These are phyloP conservation scores for Aulostomus chinensis DNA, from an alignment of 2,797 vertebrate genomes.

Conservation along the genomic window DNA sequence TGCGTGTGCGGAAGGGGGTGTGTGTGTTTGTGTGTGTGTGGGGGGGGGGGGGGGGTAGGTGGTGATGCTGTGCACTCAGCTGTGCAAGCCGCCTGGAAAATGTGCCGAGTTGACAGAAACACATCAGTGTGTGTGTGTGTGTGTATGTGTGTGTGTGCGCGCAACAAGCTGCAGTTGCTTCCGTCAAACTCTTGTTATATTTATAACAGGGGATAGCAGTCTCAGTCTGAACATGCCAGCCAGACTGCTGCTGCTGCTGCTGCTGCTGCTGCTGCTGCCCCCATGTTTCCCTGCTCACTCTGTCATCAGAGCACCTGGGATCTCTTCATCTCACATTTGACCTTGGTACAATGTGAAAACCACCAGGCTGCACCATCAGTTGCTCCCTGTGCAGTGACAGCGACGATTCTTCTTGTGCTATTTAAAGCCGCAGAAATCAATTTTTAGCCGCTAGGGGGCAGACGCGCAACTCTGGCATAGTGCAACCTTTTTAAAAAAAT, in stretches of 20 bases:
- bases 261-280: conserved; percentile 28
- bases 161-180: conserved; percentile 68
- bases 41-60: conserved; percentile 19
- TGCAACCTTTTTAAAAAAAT: too few relatives aligned
- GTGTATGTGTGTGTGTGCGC: conserved; percentile 18
- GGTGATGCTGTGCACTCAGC: conserved; percentile 66
- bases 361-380: conserved; percentile 40
- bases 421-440: conserved; percentile 11
- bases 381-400: conserved; percentile 29
- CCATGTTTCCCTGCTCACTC: conserved; percentile 32
- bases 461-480: too few relatives aligned
- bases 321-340: conserved; percentile 56
- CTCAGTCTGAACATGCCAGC: conserved; percentile 41
- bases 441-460: conserved; percentile 42
- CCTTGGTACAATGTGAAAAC: conserved; percentile 64
- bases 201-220: conserved; percentile 54
- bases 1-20: conserved; percentile 33
- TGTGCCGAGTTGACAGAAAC: conserved; percentile 83
- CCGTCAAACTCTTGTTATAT: conserved; percentile 69
- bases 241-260: conserved; percentile 30
- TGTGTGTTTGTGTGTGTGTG: conserved; percentile 34
- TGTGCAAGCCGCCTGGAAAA: conserved; percentile 74
- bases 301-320: conserved; percentile 49
- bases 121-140: conserved; percentile 36
- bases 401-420: background rate